phyloP scores from a whole-genome alignment of 2,888 invertebrate species.

The Cephus spinipes region DNA sequence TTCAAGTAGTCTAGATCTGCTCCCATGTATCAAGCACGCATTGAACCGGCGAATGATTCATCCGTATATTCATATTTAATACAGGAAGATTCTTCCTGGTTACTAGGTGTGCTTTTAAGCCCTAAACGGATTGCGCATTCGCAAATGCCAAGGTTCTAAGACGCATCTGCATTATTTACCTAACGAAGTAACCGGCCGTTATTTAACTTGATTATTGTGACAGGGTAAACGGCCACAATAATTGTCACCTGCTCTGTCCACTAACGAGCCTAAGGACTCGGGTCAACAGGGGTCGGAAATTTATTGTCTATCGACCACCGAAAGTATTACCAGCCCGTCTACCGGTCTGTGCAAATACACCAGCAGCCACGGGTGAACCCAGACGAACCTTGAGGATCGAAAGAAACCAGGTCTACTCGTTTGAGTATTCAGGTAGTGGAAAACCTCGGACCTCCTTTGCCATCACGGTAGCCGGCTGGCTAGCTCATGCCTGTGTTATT shows the following conservation, averaged over 20 bases:
- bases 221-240: background rate
- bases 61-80: background rate
- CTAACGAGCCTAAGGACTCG: constrained; percentile 30
- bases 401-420: background rate
- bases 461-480: background rate
- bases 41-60: background rate
- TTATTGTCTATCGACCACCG: constrained; percentile 28
- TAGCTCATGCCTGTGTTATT: too few species aligned
- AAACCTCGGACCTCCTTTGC: background rate
- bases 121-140: background rate
- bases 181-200: background rate
- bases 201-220: background rate
- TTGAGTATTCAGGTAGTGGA: background rate
- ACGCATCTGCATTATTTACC: background rate
- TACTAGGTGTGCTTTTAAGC: background rate
- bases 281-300: constrained; percentile 27
- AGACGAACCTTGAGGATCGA: background rate
- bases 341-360: background rate
- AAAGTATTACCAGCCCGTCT: background rate
- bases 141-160: background rate
- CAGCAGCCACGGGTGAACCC: background rate
- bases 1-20: background rate
- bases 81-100: background rate
- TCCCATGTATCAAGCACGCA: background rate
- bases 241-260: background rate